Base-by-base conservation (phyloP, 2,888 invertebrate genomes). In the Abrostola tripartita region DNA sequence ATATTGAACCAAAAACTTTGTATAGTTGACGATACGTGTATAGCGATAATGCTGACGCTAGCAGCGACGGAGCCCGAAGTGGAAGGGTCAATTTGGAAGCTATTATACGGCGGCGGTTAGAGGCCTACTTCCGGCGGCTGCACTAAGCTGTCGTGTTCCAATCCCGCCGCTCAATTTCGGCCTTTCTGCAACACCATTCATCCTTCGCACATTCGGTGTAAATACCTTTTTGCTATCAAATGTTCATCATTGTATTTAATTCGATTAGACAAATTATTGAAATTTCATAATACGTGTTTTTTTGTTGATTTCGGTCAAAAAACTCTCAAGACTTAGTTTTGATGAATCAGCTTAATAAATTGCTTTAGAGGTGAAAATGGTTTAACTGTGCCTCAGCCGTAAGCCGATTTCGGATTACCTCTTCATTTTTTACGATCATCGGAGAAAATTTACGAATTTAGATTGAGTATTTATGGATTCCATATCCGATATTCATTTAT, bases 61-160 rank as follows among this genome's bases (percentile, higher is more conserved):
- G 81, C 76, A 78, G 80, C 83, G 76, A 80, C 84, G 83, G 81
- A 88, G 82, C 83, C 87, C 83, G 85, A 83, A 89, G 87, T 89
- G 85, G 89, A 90, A 90, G 90, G 92, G 91, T 93, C 93, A 93
- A 93, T 93, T 93, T 93, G 87, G 88, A 90, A 90, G 91, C 93
- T 91, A 94, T 94, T 94, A 93, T 93, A 93, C 91, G 88, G 87
- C 87, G 88, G 92, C 90, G 90, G 92, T 88, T 92, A 91, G 90
- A 93, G 90, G 92, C 93, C 92, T 91, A 92, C 92, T 94, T 94
- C 94, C 93, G 93, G 91, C 90, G 88, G 88, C 88, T 93, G 93
- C 92, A 90, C 93, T 94, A 94, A 93, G 93, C 94, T 90, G 85
- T 87, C 90, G 85, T 91, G 88, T 88, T 91, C 88, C 88, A 90